Evolutionary conservation across 2,797 vertebrate genomes (phyloP), one percentile per base, ranked within the genome.

Genomic region (Pangasius sanitwongsei): DNA sequence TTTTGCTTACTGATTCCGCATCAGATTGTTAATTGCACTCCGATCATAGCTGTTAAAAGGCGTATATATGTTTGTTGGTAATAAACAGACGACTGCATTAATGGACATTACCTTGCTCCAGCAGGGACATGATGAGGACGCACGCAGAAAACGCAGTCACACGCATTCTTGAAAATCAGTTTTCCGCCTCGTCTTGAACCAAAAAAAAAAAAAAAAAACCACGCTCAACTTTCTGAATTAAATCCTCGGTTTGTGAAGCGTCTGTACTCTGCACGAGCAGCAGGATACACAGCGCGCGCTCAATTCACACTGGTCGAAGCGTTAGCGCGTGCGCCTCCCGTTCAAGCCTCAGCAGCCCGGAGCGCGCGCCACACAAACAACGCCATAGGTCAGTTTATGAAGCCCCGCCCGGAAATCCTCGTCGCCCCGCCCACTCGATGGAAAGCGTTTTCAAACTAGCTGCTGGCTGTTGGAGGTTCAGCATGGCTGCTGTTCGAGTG

Each of bases 61-160:
- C 31, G 16, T 81, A 11, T 13, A 61, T 41, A 6, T 41, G 8
- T 59, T 13, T 6, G 31, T 23, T 25, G 55, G 3, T 81, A 37
- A 65, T 83, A 63, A 28, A n/a, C 16, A n/a, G 4, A 63, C 13
- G 9, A 15, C 6, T 69, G 3, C 16, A 67, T 48, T 83, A 18
- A 37, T 13, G 55, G n/a, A 20, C 44, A 37, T 89, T 91, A 92
- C 92, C 92, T 92, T 83, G 78, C n/a, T 89, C 82, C 50, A 90
- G 67, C 31, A 92, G n/a, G 53, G 53, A 88, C 5, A 86, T 4
- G 78, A 86, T 28, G 83, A 92, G 86, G 48, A 89, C 23, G 53
- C 87, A 89, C 15, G 87, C 72, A 72, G 77, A 85, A 84, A 90
- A 86, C 6, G n/a, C 83, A 4, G 31, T 57, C 57, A 61, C 28